These are phyloP conservation scores for Heliocidaris tuberculata DNA, from an alignment of 35 echinoderm and acorn worm species.

Conservation along the genomic window DNA sequence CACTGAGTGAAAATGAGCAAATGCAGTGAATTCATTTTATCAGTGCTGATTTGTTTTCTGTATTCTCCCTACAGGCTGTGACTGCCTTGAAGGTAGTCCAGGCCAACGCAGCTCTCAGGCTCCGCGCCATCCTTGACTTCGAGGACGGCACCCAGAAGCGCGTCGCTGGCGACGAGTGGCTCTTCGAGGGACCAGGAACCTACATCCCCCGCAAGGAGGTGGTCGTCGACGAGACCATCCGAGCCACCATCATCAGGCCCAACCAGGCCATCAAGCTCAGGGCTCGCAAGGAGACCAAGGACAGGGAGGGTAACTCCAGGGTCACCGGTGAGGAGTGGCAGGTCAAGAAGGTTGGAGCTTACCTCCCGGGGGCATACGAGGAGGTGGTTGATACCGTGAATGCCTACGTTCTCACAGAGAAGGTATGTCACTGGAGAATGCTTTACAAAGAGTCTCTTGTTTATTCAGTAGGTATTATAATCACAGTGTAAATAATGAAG, in stretches of 20 bases:
- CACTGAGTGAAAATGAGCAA: too few species aligned
- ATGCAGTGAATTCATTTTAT: not conserved
- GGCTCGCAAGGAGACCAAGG: conserved; percentile 89
- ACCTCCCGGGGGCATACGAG: conserved; percentile 95
- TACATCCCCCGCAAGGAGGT: conserved; percentile 97
- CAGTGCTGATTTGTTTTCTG: not conserved
- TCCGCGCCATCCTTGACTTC: conserved; percentile 87
- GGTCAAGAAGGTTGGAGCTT: conserved; percentile 94
- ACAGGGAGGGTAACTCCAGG: conserved; percentile 60
- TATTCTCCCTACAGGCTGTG: conserved; percentile 55
- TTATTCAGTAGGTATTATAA: not conserved
- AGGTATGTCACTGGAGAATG: conserved; percentile 57
- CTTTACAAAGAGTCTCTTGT: not conserved
- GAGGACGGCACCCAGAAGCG: conserved; percentile 76
- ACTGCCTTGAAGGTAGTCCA: conserved; percentile 91
- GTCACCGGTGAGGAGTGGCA: conserved; percentile 98
- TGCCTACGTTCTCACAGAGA: conserved; percentile 95
- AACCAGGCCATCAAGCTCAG: conserved; percentile 99
- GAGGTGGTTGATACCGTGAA: conserved; percentile 94
- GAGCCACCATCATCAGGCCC: conserved; percentile 92
- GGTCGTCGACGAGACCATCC: conserved; percentile 86
- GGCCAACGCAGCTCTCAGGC: conserved; percentile 89
- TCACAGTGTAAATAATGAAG: not conserved
- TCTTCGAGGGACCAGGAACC: conserved; percentile 97
- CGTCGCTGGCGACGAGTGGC: conserved; percentile 97